Evolutionary conservation across 1,140 invertebrate genomes (phyloP), one percentile per base, ranked within the genome.

Genomic region (Hesperophylax magnus): DNA sequence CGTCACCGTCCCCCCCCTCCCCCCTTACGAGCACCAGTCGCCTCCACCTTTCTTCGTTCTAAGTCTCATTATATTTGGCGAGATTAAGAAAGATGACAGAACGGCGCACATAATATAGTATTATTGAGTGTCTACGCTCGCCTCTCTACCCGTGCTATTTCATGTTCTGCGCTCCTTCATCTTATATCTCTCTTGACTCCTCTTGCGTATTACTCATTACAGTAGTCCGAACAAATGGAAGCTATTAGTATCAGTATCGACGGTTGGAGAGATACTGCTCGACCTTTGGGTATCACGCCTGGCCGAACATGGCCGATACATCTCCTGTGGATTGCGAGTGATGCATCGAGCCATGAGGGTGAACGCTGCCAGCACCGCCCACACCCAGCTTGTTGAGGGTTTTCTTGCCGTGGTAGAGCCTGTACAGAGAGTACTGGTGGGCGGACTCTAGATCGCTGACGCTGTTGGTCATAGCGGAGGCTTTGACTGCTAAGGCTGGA

Each of bases 251-350:
- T 78, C 77, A 78, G 61, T 69, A 78, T 7, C 63, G 77, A n/a
- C 60, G 60, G 52, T 69, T n/a, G 61, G 61, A 54, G 39, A 53
- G n/a, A 24, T 78, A 65, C 20, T 63, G 77, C 61, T 78, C 77
- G 60, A 20, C 61, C 52, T 34, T 56, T 52, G 85, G 85, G 81
- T 87, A 89, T 92, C 92, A 92, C 91, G 92, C 92, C n/a, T 91
- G 86, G 72, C 91, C 91, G 84, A 92, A 87, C 87, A 92, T 92
- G 78, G 78, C 78, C 34, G 91, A 89, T 18, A 92, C 92, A 86
- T 92, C 91, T 18, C 92, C 92, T 4, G 92, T 92, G 18, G 91
- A 92, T 84, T 92, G 92, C 4, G 91, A 92, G 85, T 92, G 91
- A 3, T 91, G 90, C 82, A 92, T 91, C 3, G 87, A 86, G n/a